Evolutionary conservation across 2,888 invertebrate genomes (phyloP).

Genomic region (Catocala fraxini): DNA sequence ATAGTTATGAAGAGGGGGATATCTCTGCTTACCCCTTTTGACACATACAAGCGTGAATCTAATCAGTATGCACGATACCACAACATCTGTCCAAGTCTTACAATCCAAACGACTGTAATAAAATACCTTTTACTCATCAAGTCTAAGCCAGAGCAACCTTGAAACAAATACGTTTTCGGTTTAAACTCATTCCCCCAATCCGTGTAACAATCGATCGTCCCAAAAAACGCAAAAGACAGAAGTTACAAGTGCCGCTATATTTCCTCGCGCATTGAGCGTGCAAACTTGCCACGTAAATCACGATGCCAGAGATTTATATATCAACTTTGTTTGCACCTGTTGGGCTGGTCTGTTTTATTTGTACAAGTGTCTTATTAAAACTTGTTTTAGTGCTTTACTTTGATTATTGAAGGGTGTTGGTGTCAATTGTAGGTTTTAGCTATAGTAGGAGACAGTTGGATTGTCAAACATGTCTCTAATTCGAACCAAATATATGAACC

Average conservation of each 20-base stretch:
- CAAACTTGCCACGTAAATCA: slow-evolving; percentile 50
- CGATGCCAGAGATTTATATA: slow-evolving; percentile 43
- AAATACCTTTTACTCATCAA: no score
- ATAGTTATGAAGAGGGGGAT: no score
- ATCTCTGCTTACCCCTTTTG: no score
- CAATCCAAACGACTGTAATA: no score
- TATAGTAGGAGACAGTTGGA: no score
- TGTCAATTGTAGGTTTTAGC: no score
- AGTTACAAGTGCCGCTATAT: slow-evolving; percentile 17
- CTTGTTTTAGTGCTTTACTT: not conserved
- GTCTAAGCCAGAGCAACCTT: not conserved
- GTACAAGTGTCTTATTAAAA: slow-evolving; percentile 19
- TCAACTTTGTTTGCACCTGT: slow-evolving; percentile 55
- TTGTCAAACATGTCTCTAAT: no score
- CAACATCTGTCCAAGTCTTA: no score
- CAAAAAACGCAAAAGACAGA: slow-evolving; percentile 18
- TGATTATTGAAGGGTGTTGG: not conserved
- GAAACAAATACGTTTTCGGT: not conserved
- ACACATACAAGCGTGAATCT: no score
- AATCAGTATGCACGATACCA: no score
- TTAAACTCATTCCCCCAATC: not conserved
- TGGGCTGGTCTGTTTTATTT: slow-evolving; percentile 34
- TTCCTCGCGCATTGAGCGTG: slow-evolving; percentile 6
- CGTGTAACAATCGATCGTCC: slow-evolving; percentile 10
- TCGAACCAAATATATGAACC: no score